Evolutionary conservation across 2,888 invertebrate species (phyloP).

Genomic region (Elegia similella): DNA sequence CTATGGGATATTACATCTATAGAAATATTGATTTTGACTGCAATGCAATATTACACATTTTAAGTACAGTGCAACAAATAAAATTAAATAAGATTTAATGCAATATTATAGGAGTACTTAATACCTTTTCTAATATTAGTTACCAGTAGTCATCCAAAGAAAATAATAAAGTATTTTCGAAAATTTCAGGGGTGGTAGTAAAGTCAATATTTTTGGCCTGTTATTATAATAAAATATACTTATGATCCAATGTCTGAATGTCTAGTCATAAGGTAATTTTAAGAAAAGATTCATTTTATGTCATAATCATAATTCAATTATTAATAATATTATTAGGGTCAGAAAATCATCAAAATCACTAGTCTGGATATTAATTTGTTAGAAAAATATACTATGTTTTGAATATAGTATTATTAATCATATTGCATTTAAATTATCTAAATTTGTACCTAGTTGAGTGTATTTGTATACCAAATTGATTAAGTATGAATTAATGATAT

Average conservation of each 20-base stretch:
- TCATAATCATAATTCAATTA: no score
- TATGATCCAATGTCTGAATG: background rate
- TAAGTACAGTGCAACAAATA: background rate
- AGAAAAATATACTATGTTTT: background rate
- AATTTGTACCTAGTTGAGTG: background rate
- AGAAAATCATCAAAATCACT: background rate
- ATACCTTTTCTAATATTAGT: background rate
- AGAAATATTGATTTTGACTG: no score
- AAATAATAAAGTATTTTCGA: background rate
- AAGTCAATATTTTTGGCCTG: background rate
- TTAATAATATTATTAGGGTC: background rate
- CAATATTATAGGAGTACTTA: background rate
- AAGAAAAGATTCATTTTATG: no score
- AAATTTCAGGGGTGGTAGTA: background rate
- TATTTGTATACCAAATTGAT: background rate
- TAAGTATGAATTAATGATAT: background rate
- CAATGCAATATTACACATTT: background rate
- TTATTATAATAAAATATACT: background rate
- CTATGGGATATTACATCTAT: no score
- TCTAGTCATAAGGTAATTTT: background rate
- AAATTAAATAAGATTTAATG: background rate
- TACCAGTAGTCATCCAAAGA: background rate
- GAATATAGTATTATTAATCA: background rate
- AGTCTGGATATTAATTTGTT: background rate
- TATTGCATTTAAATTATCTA: background rate